A percentile compares a stretch with the other conserved stretches of the same genome.
Evolutionary conservation across 2,888 invertebrate species (phyloP).

Genomic region (Acleris sparsana): DNA sequence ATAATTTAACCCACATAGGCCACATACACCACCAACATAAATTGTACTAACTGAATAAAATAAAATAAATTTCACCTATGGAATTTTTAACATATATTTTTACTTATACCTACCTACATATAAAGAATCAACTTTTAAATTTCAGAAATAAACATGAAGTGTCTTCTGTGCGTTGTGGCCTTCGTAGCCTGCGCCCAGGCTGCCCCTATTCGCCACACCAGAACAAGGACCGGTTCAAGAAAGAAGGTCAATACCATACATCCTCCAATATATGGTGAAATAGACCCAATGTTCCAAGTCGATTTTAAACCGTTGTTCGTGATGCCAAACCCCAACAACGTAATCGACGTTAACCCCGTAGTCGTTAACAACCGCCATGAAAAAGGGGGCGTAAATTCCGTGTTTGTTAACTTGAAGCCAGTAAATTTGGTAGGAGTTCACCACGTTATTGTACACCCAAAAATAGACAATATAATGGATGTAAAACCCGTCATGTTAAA

Average conservation of each 20-base stretch:
- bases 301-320: constrained; percentile 12
- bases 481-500: not conserved
- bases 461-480: not conserved
- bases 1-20: too few species aligned
- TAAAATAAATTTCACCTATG: too few species aligned
- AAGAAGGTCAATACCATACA: constrained; percentile 3
- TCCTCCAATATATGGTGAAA: too few species aligned
- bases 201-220: constrained; percentile 9
- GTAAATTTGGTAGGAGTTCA: too few species aligned
- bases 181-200: constrained; percentile 21
- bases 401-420: too few species aligned
- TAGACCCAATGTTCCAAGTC: constrained; percentile 2
- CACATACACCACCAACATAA: too few species aligned
- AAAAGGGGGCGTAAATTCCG: too few species aligned
- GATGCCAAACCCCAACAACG: constrained; percentile 31
- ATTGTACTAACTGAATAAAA: too few species aligned
- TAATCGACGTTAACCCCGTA: constrained; percentile 13
- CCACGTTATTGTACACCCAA: too few species aligned
- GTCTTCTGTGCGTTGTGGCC: constrained; percentile 26
- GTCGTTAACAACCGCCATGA: too few species aligned
- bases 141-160: constrained; percentile 31
- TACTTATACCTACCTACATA: not conserved
- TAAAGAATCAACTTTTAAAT: not conserved
- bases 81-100: not conserved
- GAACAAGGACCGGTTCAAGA: constrained; percentile 34